Conservation (phyloP, 2,113 vertebrate species). For the Barbus barbus region DNA sequence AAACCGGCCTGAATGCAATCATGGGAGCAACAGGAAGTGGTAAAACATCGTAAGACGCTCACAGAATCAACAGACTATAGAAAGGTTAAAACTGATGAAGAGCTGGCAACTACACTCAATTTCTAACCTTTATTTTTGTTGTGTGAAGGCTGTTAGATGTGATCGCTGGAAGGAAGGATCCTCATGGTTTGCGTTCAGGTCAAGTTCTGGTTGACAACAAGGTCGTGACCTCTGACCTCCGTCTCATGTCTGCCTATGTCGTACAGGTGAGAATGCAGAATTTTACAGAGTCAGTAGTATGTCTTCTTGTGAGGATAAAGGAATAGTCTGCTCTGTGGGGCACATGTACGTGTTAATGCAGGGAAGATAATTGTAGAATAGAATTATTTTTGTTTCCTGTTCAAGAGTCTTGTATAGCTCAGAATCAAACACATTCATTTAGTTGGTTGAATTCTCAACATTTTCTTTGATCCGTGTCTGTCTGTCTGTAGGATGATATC, state of each 20-base stretch:
- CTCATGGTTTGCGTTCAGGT: conserved; percentile 70
- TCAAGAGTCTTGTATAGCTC: too few species aligned
- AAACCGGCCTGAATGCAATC: conserved; percentile 80
- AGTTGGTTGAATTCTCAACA: neutral
- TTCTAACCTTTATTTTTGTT: neutral
- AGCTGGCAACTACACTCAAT: neutral
- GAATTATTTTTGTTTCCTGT: neutral
- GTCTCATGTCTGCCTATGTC: conserved; percentile 77
- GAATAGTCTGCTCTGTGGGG: neutral
- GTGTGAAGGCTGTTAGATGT: conserved; percentile 75
- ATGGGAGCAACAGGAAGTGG: conserved; percentile 82
- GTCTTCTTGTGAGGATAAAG: neutral
- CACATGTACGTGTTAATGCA: neutral
- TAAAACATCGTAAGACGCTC: conserved; percentile 78
- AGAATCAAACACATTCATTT: too few species aligned
- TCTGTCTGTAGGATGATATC: conserved; percentile 72
- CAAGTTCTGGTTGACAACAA: conserved; percentile 70
- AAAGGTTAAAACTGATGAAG: too few species aligned
- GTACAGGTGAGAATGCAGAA: conserved; percentile 70
- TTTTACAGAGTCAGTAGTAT: neutral
- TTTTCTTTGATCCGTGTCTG: neutral
- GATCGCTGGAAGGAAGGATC: conserved; percentile 78
- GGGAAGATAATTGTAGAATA: neutral
- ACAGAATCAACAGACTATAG: neutral
- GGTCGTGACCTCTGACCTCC: conserved; percentile 69